phyloP scores from a whole-genome alignment of 2,888 invertebrate species.

The Limnephilus rhombicus region DNA sequence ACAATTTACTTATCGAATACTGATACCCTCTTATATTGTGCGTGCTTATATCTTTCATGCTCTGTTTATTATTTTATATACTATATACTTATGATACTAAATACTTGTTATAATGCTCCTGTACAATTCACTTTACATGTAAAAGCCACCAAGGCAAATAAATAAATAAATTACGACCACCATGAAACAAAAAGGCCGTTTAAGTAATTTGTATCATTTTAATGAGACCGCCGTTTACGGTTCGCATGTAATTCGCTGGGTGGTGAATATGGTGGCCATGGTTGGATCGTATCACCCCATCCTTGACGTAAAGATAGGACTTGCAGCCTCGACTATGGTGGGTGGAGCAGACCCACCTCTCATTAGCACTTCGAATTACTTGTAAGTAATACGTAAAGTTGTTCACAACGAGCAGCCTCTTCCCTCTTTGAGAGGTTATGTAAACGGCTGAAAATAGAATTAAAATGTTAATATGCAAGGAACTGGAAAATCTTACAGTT shows the following conservation, averaged over 20 bases:
- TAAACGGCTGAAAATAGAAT: background rate
- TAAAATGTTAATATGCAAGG: background rate
- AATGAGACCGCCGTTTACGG: background rate
- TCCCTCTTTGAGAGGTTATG: constrained; percentile 68
- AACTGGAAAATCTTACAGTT: too few relatives aligned
- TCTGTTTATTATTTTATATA: too few relatives aligned
- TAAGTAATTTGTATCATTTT: background rate
- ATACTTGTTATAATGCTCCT: too few relatives aligned
- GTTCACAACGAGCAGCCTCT: constrained; percentile 68
- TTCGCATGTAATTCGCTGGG: constrained; percentile 11
- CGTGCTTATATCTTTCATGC: too few relatives aligned
- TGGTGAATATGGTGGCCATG: constrained; percentile 35
- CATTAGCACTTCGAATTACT: background rate
- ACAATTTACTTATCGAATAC: too few relatives aligned
- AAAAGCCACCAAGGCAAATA: too few relatives aligned
- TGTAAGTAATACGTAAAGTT: constrained; percentile 68
- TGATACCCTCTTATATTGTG: too few relatives aligned
- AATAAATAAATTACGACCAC: too few relatives aligned
- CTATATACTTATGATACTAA: too few relatives aligned
- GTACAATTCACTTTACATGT: too few relatives aligned
- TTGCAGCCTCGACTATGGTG: constrained; percentile 52
- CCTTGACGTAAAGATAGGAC: constrained; percentile 13
- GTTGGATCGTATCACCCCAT: background rate
- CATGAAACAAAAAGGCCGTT: background rate
- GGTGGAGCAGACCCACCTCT: constrained; percentile 58